phyloP scores from a whole-genome alignment of 2,888 invertebrate species.

The Philhelius pedissequus region DNA sequence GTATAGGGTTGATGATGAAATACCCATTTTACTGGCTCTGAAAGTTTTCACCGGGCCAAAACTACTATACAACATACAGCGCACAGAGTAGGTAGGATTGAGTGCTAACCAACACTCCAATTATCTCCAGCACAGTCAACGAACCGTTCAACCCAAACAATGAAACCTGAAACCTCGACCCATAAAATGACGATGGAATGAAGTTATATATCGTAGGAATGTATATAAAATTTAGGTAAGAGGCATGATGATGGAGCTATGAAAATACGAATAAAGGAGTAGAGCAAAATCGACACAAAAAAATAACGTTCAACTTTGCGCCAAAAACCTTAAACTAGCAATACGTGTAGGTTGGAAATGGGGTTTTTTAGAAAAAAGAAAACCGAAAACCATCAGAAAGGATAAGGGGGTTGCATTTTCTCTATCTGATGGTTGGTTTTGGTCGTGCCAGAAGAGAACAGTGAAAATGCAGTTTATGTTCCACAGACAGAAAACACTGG shows the following conservation, averaged over 20 bases:
- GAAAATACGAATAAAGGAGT: not conserved
- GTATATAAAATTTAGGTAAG: not conserved
- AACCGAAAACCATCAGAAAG: not conserved
- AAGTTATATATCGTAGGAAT: not conserved
- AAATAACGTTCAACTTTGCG: conserved; percentile 42
- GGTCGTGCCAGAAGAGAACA: conserved; percentile 13
- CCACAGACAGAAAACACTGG: conserved; percentile 3
- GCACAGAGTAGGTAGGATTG: not conserved
- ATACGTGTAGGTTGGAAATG: conserved; percentile 33
- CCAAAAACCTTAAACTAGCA: conserved; percentile 56
- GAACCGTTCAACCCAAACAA: conserved; percentile 68
- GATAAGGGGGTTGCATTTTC: not conserved
- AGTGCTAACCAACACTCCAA: conserved; percentile 60
- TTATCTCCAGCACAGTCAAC: conserved; percentile 63
- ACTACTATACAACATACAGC: not conserved
- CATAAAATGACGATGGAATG: conserved; percentile 41
- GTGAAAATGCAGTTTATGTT: conserved; percentile 47
- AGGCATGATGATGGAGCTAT: not conserved
- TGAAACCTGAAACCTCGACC: conserved; percentile 66
- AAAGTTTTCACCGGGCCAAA: conserved; percentile 33
- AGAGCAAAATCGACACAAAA: not conserved
- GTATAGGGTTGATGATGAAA: not conserved
- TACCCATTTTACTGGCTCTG: not conserved
- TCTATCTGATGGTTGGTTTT: not conserved
- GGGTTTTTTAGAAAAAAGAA: not conserved